Percentiles rank a stretch among this genome's conserved stretches.
phyloP scores from a whole-genome alignment of 2,113 vertebrate genomes.

The Camelus dromedarius region DNA sequence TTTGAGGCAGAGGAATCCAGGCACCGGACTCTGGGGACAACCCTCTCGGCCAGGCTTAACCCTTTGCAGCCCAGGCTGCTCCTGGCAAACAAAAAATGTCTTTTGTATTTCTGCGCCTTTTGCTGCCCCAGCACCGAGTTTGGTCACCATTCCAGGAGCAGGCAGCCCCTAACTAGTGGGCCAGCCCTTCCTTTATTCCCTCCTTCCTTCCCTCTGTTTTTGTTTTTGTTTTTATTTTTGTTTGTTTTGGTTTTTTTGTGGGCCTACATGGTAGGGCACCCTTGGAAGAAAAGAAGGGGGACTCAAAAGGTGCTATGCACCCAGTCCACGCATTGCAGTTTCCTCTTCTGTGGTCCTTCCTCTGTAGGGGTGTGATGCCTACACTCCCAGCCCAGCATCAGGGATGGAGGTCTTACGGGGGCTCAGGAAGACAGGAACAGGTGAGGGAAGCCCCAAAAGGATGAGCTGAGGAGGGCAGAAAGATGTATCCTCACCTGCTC shows the following conservation, averaged over 20 bases:
- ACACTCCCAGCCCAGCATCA: not conserved
- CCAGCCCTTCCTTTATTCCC: not conserved
- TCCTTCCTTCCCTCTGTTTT: not conserved
- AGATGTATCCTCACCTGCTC: not conserved
- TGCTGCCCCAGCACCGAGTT: not conserved
- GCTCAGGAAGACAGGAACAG: not conserved
- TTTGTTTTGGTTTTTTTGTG: not conserved
- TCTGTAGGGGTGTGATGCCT: not conserved
- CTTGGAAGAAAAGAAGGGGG: slow-evolving; percentile 3
- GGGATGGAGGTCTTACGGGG: not conserved
- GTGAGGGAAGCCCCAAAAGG: not conserved
- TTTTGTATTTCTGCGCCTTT: not conserved
- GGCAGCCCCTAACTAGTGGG: not conserved
- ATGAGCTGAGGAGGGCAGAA: not conserved
- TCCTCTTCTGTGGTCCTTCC: not conserved
- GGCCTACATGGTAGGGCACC: not conserved
- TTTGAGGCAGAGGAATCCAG: not conserved
- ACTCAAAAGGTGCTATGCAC: not conserved
- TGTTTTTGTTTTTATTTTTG: no score
- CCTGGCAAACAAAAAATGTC: not conserved
- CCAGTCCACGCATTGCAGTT: not conserved
- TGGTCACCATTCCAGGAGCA: not conserved
- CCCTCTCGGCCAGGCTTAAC: slow-evolving; percentile 57
- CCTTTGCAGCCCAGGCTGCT: slow-evolving; percentile 49
- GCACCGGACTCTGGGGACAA: slow-evolving; percentile 25